Base-by-base conservation (phyloP, 2,888 invertebrate species). In the Gari tellinella region DNA sequence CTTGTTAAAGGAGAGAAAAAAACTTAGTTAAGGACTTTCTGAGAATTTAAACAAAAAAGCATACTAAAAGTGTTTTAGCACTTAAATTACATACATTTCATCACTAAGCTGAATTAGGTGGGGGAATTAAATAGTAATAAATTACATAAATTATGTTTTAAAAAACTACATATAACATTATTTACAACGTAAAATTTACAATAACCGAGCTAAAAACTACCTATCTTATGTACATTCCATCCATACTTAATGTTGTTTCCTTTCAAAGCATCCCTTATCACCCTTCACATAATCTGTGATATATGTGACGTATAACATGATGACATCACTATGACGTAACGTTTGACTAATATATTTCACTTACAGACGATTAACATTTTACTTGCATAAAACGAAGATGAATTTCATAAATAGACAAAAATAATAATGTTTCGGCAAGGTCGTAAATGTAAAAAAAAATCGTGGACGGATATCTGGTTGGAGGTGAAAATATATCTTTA, bases 111-210 rank as follows among this genome's bases (percentile, higher is more conserved):
- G 31, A 31, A 31, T 31, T 31, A 31, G 31, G 31, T 31, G 31
- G 31, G 70, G 61, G 45, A 72, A 62, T 72, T 66, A 66, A 61
- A 66, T 65, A 66, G 46, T 56, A 74, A 74, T 74, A 74, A 74
- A 53, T 74, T 74, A 74, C 74, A 74, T 74, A 74, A 74, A 68
- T 73, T 74, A 74, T 63, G 31, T 31, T n/a, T n/a, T 40, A n/a
- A 58, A 48, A 25, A 64, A 23, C 45, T 65, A 68, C 52, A 61
- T 49, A 51, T 72, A 53, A 72, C 65, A 72, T 60, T 72, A 70
- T 70, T 46, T 70, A 70, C 70, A 70, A 58, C 31, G 31, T 31
- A 31, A 31, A 31, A 31, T 31, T 31, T 31, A 31, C 40, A 56
- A 41, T 43, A 56, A 56, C 56, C 38, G n/a, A 43, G n/a, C 19